Evolutionary conservation across 2,797 vertebrate genomes (phyloP), one percentile per base, ranked within the genome.

Genomic region (Benthosema pterotum): DNA sequence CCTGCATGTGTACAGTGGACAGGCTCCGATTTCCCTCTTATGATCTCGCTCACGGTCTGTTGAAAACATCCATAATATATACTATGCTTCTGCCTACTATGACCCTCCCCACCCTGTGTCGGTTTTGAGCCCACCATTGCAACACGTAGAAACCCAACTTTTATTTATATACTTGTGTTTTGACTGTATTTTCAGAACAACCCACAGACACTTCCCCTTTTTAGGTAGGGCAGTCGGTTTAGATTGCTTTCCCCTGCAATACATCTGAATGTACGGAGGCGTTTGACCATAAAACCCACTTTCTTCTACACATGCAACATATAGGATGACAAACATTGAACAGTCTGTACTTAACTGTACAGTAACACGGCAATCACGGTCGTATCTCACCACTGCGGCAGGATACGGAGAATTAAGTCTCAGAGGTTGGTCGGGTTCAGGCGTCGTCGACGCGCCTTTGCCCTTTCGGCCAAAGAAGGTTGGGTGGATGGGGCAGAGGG

Each of bases 401-500:
- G 46, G 16, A 54, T 32, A 25, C 63, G n/a, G 70, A 67, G 74
- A 72, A 50, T 72, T 65, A 63, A 38, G 8, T 50, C 62, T 56
- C 25, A 18, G 72, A 52, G 13, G 72, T 74, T 63, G 63, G 65
- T 4, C 54, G 72, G 25, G 32, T 38, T 38, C 32, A 38, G 32
- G 11, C 32, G 7, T 38, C 32, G 32, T 9, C 32, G 2, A 38
- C 32, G 2, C 32, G 28, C 28, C 28, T 7, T 45, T 46, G 45
- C 5, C 16, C n/a, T 18, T 62, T 43, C 18, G 9, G 32, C 8
- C 2, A 22, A 2, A 14, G 52, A 38, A n/a, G 38, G 50, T 45
- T 57, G 65, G 72, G 67, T 74, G 71, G 65, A 81, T 67, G 11
- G 52, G 61, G 68, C 57, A 60, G 63, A 68, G 70, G 57, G 32